Conservation (phyloP, 2,797 vertebrate species). For the Sebastes itinus region DNA sequence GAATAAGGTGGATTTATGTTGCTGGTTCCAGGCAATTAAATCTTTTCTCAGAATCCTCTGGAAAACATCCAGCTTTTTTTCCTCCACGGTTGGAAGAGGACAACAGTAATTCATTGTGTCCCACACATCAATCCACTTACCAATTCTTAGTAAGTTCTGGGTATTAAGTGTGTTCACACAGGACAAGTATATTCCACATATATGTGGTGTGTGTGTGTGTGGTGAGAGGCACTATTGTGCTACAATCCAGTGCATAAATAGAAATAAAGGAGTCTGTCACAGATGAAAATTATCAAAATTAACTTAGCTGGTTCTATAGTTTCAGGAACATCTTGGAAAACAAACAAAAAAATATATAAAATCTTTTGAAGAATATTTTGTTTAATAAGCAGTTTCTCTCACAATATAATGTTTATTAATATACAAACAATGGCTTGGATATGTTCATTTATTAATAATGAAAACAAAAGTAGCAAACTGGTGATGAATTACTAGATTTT, state of each 20-base stretch:
- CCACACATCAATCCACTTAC: constrained; percentile 8
- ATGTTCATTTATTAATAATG: background rate
- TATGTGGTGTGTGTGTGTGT: background rate
- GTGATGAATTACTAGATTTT: background rate
- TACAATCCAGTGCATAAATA: background rate
- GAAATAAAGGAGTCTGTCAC: background rate
- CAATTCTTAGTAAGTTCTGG: constrained; percentile 17
- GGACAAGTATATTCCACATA: background rate
- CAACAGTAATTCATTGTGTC: constrained; percentile 23
- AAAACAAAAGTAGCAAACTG: background rate
- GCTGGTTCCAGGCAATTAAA: constrained; percentile 19
- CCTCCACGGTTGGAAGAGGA: background rate
- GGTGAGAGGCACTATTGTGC: background rate
- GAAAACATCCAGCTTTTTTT: background rate
- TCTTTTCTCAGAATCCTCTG: constrained; percentile 47
- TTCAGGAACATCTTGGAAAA: background rate
- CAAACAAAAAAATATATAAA: background rate
- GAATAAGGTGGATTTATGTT: constrained; percentile 34
- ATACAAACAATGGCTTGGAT: background rate
- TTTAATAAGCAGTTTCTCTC: background rate
- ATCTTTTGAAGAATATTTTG: background rate
- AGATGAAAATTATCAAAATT: background rate
- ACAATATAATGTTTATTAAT: background rate
- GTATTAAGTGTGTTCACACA: background rate
- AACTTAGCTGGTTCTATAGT: background rate